A percentile compares a stretch with the other conserved stretches of the same genome.
phyloP scores from a whole-genome alignment of 2,797 vertebrate genomes.

The Spheniscus humboldti region DNA sequence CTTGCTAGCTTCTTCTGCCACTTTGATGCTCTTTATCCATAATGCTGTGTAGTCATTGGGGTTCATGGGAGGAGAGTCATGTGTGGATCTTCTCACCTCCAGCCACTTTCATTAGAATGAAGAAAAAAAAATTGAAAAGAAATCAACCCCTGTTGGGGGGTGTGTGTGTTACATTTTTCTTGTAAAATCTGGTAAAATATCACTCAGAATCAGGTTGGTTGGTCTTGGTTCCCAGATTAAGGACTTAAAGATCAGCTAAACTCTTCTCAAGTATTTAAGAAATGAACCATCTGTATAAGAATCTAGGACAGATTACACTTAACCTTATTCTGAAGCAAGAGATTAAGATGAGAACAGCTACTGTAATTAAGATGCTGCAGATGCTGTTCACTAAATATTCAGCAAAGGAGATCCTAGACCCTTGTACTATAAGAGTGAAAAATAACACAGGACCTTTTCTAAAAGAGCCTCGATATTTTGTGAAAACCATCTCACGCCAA shows the following conservation, averaged over 20 bases:
- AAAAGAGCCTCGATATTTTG: not conserved
- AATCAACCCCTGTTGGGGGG: not conserved
- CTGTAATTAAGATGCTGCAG: slow-evolving; percentile 72
- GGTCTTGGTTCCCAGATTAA: slow-evolving; percentile 65
- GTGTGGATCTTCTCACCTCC: not conserved
- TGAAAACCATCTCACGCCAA: not conserved
- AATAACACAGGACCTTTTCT: not conserved
- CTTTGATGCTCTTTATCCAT: not conserved
- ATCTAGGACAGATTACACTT: slow-evolving; percentile 85
- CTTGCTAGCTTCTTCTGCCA: not conserved
- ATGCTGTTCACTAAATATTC: slow-evolving; percentile 61
- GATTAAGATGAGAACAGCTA: slow-evolving; percentile 80
- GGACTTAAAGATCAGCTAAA: slow-evolving; percentile 78
- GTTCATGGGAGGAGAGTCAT: not conserved
- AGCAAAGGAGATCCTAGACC: not conserved
- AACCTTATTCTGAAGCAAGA: slow-evolving; percentile 76
- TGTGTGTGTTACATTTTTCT: not conserved
- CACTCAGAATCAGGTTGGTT: slow-evolving; percentile 19
- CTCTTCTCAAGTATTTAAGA: slow-evolving; percentile 84
- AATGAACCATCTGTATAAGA: slow-evolving; percentile 85
- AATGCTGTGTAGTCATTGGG: not conserved
- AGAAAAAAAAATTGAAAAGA: not conserved
- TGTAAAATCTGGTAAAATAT: slow-evolving; percentile 36
- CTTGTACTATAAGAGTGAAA: not conserved
- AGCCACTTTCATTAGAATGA: not conserved